phyloP scores from a whole-genome alignment of 2,797 vertebrate genomes.

The Tokudaia muenninki region DNA sequence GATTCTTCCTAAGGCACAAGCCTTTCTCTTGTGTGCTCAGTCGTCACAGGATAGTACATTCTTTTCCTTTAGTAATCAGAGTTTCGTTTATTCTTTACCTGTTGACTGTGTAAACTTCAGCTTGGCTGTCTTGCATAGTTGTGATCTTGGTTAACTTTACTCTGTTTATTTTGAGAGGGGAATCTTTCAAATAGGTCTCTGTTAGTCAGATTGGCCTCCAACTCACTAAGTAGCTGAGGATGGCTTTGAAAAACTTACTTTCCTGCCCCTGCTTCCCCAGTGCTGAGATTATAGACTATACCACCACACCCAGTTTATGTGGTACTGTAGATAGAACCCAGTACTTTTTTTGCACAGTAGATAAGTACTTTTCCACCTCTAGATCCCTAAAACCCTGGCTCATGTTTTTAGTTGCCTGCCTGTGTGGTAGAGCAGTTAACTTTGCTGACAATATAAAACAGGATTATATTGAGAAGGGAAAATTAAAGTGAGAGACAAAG shows the following conservation, averaged over 20 bases:
- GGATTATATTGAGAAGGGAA: conserved; percentile 35
- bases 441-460: not conserved
- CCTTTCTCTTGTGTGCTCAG: conserved; percentile 1
- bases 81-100: conserved; percentile 18
- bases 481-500: conserved; percentile 18
- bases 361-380: not conserved
- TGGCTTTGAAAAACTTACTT: not conserved
- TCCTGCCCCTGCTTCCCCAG: not conserved
- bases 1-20: conserved; percentile 30
- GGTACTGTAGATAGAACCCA: not conserved
- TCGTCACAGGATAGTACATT: not conserved
- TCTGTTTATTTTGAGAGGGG: not conserved
- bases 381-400: conserved; percentile 1
- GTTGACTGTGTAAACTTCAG: conserved; percentile 16
- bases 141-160: conserved; percentile 14
- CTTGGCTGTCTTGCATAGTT: not conserved
- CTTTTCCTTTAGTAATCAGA: conserved; percentile 45
- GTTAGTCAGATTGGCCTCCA: not conserved
- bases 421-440: conserved; percentile 24
- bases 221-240: not conserved
- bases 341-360: not conserved
- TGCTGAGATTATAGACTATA: not conserved
- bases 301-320: not conserved
- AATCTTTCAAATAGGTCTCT: not conserved
- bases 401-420: not conserved